phyloP scores from a whole-genome alignment of 2,888 invertebrate genomes.

The Clostera curtula region DNA sequence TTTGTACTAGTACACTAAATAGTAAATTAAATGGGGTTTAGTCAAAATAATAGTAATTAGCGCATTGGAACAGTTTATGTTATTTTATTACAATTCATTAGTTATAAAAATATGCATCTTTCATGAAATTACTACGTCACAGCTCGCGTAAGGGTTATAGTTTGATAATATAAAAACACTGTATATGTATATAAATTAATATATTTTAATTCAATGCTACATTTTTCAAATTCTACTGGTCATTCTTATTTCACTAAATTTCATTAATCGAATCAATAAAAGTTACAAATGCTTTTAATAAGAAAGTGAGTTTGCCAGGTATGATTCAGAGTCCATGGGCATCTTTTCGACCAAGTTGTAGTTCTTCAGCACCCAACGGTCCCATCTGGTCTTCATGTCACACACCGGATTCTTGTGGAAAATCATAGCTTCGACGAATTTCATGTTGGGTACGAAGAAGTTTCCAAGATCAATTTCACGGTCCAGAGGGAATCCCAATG shows the following conservation, averaged over 20 bases:
- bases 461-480: slow-evolving; percentile 74
- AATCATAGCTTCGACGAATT: slow-evolving; percentile 77
- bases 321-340: slow-evolving; percentile 38
- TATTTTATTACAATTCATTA: too few relatives aligned
- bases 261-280: slow-evolving; percentile 15
- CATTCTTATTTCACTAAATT: slow-evolving; percentile 5
- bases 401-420: slow-evolving; percentile 75
- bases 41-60: too few relatives aligned
- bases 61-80: too few relatives aligned
- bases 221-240: slow-evolving; percentile 1
- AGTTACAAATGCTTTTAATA: too few relatives aligned
- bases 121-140: too few relatives aligned
- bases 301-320: slow-evolving; percentile 42
- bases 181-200: slow-evolving; percentile 1
- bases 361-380: slow-evolving; percentile 48
- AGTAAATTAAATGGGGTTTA: too few relatives aligned
- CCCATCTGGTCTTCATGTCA: slow-evolving; percentile 61
- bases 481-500: slow-evolving; percentile 85
- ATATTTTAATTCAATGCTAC: background rate
- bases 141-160: too few relatives aligned
- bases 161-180: slow-evolving; percentile 5
- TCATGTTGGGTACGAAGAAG: slow-evolving; percentile 80
- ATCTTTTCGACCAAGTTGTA: slow-evolving; percentile 42
- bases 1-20: too few relatives aligned
- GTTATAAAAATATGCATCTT: too few relatives aligned